Conservation (phyloP, 2,797 vertebrate species). For the Peromyscus attwateri region DNA sequence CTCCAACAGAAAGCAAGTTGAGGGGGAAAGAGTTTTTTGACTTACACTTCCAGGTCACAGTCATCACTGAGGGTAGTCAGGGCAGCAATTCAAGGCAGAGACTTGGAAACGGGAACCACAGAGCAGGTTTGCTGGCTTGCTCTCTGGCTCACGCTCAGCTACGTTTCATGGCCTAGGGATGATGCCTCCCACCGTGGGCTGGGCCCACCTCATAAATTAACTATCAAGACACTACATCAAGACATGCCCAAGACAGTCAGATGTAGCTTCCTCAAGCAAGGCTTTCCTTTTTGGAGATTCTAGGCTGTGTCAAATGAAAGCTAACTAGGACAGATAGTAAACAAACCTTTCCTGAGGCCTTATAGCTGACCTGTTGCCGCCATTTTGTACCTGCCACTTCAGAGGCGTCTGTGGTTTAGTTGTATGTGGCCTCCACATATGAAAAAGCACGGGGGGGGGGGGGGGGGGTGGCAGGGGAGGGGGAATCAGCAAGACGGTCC, state of each 20-base stretch:
- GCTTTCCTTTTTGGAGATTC: neutral
- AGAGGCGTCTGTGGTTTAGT: neutral
- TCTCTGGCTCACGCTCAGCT: neutral
- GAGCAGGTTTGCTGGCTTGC: neutral
- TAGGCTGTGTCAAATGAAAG: neutral
- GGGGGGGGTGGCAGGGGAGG: too few relatives aligned
- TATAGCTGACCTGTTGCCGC: neutral
- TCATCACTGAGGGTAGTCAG: neutral
- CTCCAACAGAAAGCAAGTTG: neutral
- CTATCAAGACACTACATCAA: neutral
- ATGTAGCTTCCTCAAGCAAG: neutral
- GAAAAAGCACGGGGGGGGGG: neutral
- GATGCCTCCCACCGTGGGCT: neutral
- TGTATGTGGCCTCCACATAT: neutral
- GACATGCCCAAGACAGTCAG: neutral
- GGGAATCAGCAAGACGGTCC: neutral
- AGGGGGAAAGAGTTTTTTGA: neutral
- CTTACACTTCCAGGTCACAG: neutral
- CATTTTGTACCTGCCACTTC: conserved; percentile 9
- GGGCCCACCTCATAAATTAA: neutral
- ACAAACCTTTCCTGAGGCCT: neutral
- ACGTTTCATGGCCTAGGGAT: neutral
- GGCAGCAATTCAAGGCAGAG: neutral
- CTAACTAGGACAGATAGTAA: neutral
- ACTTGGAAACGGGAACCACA: neutral